Percentiles rank a stretch among this genome's conserved stretches.
phyloP scores from a whole-genome alignment of 2,113 vertebrate species.

The Triplophysa rosa region DNA sequence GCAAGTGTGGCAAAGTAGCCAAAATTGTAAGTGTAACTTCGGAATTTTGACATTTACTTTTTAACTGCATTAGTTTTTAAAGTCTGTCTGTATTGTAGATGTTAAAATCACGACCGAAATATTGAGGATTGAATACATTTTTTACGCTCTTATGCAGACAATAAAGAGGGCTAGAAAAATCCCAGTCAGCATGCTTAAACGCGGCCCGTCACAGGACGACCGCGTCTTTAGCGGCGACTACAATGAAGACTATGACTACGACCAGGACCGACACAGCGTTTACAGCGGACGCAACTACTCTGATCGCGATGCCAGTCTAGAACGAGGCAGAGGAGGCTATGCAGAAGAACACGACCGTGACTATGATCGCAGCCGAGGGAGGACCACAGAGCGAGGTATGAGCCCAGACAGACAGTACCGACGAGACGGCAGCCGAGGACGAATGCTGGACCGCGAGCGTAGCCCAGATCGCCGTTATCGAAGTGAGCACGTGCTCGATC shows the following conservation, averaged over 20 bases:
- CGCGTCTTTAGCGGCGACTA: slow-evolving; percentile 82
- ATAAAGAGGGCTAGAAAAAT: slow-evolving; percentile 89
- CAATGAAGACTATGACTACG: slow-evolving; percentile 76
- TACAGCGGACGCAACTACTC: slow-evolving; percentile 76
- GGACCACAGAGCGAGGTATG: slow-evolving; percentile 67
- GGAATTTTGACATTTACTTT: neutral
- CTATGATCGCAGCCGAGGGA: slow-evolving; percentile 68
- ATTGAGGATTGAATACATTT: too few species aligned
- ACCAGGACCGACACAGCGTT: slow-evolving; percentile 78
- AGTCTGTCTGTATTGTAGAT: too few species aligned
- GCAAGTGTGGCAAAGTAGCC: slow-evolving; percentile 95
- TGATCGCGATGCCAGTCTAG: slow-evolving; percentile 72
- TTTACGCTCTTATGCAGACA: slow-evolving; percentile 66
- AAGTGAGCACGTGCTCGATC: slow-evolving; percentile 75
- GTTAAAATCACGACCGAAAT: too few species aligned
- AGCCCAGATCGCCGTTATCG: slow-evolving; percentile 70
- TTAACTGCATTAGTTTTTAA: too few species aligned
- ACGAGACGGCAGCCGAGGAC: slow-evolving; percentile 78
- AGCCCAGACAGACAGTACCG: slow-evolving; percentile 76
- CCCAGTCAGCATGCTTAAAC: slow-evolving; percentile 70
- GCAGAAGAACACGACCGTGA: slow-evolving; percentile 50
- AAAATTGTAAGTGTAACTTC: slow-evolving; percentile 84
- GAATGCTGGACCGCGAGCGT: slow-evolving; percentile 75
- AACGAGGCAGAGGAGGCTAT: slow-evolving; percentile 65
- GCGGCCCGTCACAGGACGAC: slow-evolving; percentile 77